Base-by-base conservation (phyloP, 2,113 vertebrate species). In the Pholis gunnellus region DNA sequence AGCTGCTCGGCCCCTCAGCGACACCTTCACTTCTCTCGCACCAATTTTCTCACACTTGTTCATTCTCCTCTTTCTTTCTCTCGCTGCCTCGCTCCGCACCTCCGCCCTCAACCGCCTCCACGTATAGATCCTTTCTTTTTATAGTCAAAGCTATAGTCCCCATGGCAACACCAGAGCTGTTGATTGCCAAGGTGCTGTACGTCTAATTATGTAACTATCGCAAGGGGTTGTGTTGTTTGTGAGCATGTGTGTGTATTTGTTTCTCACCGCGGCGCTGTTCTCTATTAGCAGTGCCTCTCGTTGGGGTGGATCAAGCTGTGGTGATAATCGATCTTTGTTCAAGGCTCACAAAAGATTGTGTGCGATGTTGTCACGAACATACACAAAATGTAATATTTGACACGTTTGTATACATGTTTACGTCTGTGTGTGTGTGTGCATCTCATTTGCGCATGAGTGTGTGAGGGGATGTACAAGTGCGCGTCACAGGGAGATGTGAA, bases 41-140 rank as follows among this genome's bases (percentile, higher is more conserved):
- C 90, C 91, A 87, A 88, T 92, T 90, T 90, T 91, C 92, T 94
- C 91, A 89, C 93, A 92, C 86, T 91, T 91, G 78, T 87, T 86
- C 88, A 68, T 84, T 88, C 85, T 79, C 75, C 56, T 89, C 86
- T 87, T 89, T 84, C 88, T 84, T 88, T 79, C 87, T 90, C 76
- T 83, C 78, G 13, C 88, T 71, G 85, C 85, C 83, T 88, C 83
- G 52, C 89, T 91, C 89, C 64, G 66, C 92, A 92, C 91, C 89
- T 94, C 90, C 88, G 80, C 92, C 88, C 81, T 87, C 88, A 71
- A 52, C 83, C 87, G 76, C 92, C 90, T 91, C 80, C 90, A 80
- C 87, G 82, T 90, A 93, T 91, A 87, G 91, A 93, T 91, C 81
- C 80, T 81, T 83, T 90, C 89, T 92, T 93, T 93, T 93, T 91